Conservation (phyloP, 1,140 invertebrate species). For the Drosophila bifasciata region DNA sequence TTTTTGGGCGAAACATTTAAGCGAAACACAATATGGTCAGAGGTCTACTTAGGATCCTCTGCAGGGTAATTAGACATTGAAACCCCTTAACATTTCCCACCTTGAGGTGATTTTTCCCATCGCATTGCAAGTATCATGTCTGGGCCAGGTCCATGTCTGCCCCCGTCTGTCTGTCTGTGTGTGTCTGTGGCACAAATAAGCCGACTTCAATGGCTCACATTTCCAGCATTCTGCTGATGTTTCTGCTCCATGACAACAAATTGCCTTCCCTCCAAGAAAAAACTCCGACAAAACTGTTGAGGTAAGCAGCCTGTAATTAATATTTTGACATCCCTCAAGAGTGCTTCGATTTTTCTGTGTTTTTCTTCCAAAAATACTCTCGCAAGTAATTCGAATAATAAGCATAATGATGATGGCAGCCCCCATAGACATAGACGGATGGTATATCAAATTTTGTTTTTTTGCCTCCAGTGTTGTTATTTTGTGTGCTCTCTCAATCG, state of each 20-base stretch:
- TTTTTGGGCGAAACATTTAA: slow-evolving; percentile 16
- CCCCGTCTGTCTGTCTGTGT: slow-evolving; percentile 10
- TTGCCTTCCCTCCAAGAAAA: not conserved
- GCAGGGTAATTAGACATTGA: slow-evolving; percentile 53
- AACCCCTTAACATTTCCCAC: not conserved
- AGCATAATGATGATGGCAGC: slow-evolving; percentile 36
- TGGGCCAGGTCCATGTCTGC: not conserved
- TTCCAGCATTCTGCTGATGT: slow-evolving; percentile 46
- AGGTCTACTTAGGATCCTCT: slow-evolving; percentile 1
- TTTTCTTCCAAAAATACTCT: slow-evolving; percentile 8
- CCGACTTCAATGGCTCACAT: slow-evolving; percentile 43
- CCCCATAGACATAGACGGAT: slow-evolving; percentile 58
- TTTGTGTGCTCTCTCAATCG: slow-evolving; percentile 10
- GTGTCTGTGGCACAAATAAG: slow-evolving; percentile 2
- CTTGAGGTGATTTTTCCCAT: no score
- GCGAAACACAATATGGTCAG: not conserved
- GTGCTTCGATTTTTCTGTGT: slow-evolving; percentile 40
- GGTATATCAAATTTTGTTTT: slow-evolving; percentile 66
- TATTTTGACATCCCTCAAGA: slow-evolving; percentile 48
- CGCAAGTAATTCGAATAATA: slow-evolving; percentile 26
- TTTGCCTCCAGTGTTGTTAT: slow-evolving; percentile 32
- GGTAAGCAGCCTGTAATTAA: slow-evolving; percentile 68
- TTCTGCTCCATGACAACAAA: slow-evolving; percentile 32
- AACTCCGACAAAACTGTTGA: slow-evolving; percentile 48
- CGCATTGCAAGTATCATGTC: no score